A percentile compares a stretch with the other conserved stretches of the same genome.
These are phyloP conservation scores for Drosophila monieri DNA, from an alignment of 2,888 invertebrate species.

Conservation along the genomic window DNA sequence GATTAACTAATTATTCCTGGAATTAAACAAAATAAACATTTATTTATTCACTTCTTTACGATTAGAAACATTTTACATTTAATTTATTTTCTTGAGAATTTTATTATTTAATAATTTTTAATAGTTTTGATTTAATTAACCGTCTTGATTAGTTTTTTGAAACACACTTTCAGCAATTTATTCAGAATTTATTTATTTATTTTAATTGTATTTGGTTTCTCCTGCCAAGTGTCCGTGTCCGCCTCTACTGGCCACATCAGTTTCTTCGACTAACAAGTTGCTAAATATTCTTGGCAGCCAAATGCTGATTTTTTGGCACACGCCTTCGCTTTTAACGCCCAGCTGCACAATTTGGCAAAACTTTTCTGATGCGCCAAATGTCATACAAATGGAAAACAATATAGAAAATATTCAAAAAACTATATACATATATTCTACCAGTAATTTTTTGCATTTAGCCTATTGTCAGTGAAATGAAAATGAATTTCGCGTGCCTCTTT, in stretches of 20 bases:
- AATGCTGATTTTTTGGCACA: slow-evolving; percentile 56
- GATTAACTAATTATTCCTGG: slow-evolving; percentile 17
- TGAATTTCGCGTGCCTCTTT: not conserved
- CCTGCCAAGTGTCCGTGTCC: slow-evolving; percentile 2
- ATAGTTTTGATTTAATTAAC: no score
- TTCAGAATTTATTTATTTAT: not conserved
- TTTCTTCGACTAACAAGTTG: slow-evolving; percentile 48
- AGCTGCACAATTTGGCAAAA: slow-evolving; percentile 54
- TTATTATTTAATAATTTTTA: no score
- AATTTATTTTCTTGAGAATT: not conserved
- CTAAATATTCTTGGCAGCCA: slow-evolving; percentile 46
- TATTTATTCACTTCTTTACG: no score
- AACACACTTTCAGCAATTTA: no score
- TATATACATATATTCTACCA: not conserved
- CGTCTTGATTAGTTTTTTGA: no score
- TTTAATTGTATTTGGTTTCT: slow-evolving; percentile 3
- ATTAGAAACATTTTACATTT: no score
- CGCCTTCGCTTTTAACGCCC: slow-evolving; percentile 44
- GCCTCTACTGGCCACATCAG: slow-evolving; percentile 15
- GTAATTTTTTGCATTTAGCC: not conserved
- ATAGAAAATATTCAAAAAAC: slow-evolving; percentile 10
- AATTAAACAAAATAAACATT: slow-evolving; percentile 15
- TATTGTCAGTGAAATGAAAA: not conserved
- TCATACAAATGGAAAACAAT: slow-evolving; percentile 26
- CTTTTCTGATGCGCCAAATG: slow-evolving; percentile 40